Base-by-base conservation (phyloP, 2,797 vertebrate species). In the Acestrorhynchus altus region DNA sequence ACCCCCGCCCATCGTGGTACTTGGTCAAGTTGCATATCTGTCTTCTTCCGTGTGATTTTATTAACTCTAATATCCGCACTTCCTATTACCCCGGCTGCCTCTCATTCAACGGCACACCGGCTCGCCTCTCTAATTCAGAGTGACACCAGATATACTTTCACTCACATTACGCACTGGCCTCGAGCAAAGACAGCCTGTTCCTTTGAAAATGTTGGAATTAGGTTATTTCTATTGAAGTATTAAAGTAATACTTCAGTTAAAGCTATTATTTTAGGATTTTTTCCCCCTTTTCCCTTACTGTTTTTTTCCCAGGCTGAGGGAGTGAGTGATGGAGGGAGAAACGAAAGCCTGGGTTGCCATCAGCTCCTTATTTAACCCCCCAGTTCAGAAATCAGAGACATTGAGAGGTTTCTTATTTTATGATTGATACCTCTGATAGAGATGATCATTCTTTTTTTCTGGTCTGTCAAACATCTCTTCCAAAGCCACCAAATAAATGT, bases 161-260 rank as follows among this genome's bases (percentile, higher is more conserved):
- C 94, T 95, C 95, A 95, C 95, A 97, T 97, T 98, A 97, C 94
- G 91, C 77, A 86, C 89, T 95, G 92, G 97, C 97, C 97, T 92
- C 90, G 86, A 96, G 97, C 96, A 93, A 95, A 87, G 90, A 31
- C 92, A 93, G 93, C 94, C 93, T 92, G 95, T 95, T 96, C 94
- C 94, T 95, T 95, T 95, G 93, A 95, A 96, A 98, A 95, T 94
- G 94, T 94, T 97, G 95, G 94, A 96, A 96, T 96, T 96, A 95
- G 96, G 95, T 98, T 98, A 98, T 98, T 98, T 98, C 96, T 96
- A 96, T 96, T 95, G 96, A 96, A 96, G 95, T 97, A 98, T 98
- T 98, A 98, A 97, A 97, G 96, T 96, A 94, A 98, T 98, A 96
- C 95, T 95, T 98, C 96, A 97, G 95, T 95, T 96, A 94, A 95